Base-by-base conservation (phyloP, 2,888 invertebrate genomes). In the Toxonevra muliebris region DNA sequence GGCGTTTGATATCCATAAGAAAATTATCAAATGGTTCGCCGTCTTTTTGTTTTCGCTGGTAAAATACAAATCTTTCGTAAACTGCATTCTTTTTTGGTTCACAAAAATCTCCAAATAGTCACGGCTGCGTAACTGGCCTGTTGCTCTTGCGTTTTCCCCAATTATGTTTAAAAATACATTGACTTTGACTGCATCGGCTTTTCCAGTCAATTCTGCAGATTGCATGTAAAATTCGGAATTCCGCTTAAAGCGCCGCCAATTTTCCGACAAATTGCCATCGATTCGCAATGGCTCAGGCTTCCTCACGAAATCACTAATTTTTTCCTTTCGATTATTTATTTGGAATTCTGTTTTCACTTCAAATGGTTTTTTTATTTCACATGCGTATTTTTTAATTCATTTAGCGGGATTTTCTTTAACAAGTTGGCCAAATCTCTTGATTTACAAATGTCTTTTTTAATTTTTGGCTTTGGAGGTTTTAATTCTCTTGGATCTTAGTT, bases 161-260 rank as follows among this genome's bases (percentile, higher is more conserved):
- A 57, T 57, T 30, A 41, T 57, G n/a, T 57, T 57, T 15, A 57
- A 41, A 15, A 57, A 57, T n/a, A 57, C 57, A 57, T 41, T 57
- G n/a, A 57, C 41, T 57, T 40, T 57, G 41, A 30, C n/a, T 5
- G 57, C 57, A 40, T 57, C 41, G 30, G 57, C 15, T 40, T 30
- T 57, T 57, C 2, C 1, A 57, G 30, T n/a, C 15, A 30, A 40
- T 57, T 57, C 57, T 13, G 40, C 57, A 2, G n/a, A 30, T 41
- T 57, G 57, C 57, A 57, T 40, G n/a, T 57, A 57, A 41, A 57
- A 41, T n/a, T 57, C 41, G 41, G 41, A 57, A 20, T 57, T 57
- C 41, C 57, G 15, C 15, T 57, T 57, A 57, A 57, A 57, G 30
- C 57, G 8, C n/a, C 40, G 57, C 57, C 11, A 57, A n/a, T 57